Conservation (phyloP, 2,797 vertebrate species). For the Coccyzus lansbergi region DNA sequence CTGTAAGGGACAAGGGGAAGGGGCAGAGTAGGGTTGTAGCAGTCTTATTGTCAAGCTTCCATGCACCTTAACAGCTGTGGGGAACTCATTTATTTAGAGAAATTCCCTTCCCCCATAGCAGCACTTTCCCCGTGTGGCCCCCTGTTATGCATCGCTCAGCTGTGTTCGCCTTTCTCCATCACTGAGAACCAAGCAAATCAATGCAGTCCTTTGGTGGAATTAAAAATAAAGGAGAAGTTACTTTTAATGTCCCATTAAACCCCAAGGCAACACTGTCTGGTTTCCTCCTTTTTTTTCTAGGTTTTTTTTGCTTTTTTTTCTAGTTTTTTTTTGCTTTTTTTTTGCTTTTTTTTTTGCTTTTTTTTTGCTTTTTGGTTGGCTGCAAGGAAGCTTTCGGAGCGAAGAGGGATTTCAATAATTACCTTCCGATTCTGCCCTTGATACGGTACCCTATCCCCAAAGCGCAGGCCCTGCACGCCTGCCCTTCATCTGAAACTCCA, state of each 20-base stretch:
- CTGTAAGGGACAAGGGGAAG: not conserved
- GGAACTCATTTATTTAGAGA: not conserved
- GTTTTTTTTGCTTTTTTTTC: too few species aligned
- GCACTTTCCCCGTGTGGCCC: not conserved
- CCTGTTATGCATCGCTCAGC: not conserved
- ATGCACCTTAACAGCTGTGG: not conserved
- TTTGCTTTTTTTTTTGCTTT: too few species aligned
- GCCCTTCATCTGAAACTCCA: constrained; percentile 69
- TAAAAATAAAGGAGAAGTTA: constrained; percentile 18
- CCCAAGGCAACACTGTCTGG: not conserved
- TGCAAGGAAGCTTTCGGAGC: not conserved
- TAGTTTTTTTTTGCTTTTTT: too few species aligned
- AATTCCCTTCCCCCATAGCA: not conserved
- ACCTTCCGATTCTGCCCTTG: not conserved
- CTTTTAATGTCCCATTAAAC: constrained; percentile 23
- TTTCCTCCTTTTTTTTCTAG: not conserved
- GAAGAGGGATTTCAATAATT: constrained; percentile 32
- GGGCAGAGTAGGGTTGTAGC: rapidly evolving
- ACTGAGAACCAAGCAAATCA: not conserved
- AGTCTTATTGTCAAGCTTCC: not conserved
- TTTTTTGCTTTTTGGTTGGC: rapidly evolving
- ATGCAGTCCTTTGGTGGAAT: not conserved
- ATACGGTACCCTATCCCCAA: constrained; percentile 41
- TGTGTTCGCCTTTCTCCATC: not conserved
- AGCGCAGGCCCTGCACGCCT: constrained; percentile 4